Conservation (phyloP, 2,113 vertebrate genomes). For the Turdus rufiventris region DNA sequence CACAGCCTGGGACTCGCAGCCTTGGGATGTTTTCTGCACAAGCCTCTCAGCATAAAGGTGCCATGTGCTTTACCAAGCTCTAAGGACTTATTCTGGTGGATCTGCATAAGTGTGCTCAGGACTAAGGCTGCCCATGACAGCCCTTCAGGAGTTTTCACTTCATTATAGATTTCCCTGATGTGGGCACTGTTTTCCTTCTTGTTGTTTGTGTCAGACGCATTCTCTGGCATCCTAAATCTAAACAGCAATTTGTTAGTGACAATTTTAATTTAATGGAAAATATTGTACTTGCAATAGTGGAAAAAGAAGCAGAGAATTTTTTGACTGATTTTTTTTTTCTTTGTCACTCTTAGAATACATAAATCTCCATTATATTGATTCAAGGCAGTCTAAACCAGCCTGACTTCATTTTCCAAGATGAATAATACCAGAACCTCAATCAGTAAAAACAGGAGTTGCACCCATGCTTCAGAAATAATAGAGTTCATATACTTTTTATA, state of each 20-base stretch:
- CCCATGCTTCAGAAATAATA: neutral
- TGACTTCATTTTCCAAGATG: neutral
- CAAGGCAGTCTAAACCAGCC: neutral
- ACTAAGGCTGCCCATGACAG: neutral
- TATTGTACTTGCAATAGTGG: neutral
- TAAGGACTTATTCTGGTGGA: neutral
- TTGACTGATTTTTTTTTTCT: neutral
- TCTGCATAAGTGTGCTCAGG: neutral
- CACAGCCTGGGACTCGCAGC: neutral
- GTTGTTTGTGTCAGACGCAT: neutral
- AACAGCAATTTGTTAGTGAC: neutral
- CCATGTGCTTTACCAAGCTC: rapidly evolving
- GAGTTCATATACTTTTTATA: neutral
- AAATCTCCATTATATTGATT: neutral
- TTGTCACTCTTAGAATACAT: neutral
- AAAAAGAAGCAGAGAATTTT: neutral
- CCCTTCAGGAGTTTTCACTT: neutral
- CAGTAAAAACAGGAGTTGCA: neutral
- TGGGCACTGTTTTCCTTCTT: neutral
- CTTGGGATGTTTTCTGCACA: neutral
- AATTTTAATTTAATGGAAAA: neutral
- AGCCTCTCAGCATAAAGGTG: neutral
- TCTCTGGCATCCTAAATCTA: neutral
- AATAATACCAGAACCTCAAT: neutral
- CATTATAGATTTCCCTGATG: neutral